Conservation (phyloP, 2,113 vertebrate genomes). For the Symphodus melops region DNA sequence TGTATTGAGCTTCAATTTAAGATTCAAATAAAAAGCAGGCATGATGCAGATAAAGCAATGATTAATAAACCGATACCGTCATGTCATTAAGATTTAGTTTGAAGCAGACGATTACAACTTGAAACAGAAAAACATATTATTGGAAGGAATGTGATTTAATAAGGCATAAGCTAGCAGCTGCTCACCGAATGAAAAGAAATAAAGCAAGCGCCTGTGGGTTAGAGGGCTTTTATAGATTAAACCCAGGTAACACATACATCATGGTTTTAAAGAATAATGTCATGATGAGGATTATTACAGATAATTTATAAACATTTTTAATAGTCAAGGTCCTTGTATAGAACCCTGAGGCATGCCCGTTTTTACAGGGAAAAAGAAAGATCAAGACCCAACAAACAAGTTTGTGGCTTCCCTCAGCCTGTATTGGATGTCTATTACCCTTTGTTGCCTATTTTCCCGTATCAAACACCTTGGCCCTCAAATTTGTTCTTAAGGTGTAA, state of each 20-base stretch:
- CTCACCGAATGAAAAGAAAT: too few relatives aligned
- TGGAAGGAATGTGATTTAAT: too few relatives aligned
- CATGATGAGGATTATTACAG: background rate
- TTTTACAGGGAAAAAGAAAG: background rate
- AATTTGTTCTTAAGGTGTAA: slow-evolving; percentile 4
- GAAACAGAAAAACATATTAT: too few relatives aligned
- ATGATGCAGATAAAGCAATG: too few relatives aligned
- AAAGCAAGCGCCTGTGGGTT: background rate
- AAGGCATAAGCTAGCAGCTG: too few relatives aligned
- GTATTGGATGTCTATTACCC: background rate
- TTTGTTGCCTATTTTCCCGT: background rate
- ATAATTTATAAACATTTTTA: background rate
- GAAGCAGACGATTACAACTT: too few relatives aligned
- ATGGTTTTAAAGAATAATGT: background rate
- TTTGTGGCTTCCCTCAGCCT: background rate
- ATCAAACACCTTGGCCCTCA: background rate
- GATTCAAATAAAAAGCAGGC: too few relatives aligned
- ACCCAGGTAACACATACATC: background rate
- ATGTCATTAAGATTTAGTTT: too few relatives aligned
- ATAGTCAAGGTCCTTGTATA: background rate
- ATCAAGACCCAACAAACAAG: background rate
- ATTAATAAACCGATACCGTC: too few relatives aligned
- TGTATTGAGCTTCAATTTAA: too few relatives aligned
- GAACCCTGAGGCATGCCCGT: background rate
- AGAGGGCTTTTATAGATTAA: background rate